Evolutionary conservation across 2,888 invertebrate genomes (phyloP), one percentile per base, ranked within the genome.

Genomic region (Lithosia quadra): DNA sequence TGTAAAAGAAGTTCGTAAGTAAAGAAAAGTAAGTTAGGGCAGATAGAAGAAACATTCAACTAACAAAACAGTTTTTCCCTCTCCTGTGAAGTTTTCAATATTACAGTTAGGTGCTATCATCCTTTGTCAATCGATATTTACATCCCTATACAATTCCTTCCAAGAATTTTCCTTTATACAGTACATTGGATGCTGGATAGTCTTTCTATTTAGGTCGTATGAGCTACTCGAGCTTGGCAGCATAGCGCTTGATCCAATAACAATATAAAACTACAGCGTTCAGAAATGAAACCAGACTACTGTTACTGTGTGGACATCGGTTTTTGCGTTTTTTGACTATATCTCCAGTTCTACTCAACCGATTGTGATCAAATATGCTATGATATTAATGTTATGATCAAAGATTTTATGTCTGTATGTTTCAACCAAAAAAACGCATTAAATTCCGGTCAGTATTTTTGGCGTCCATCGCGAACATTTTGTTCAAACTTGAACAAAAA

Each of bases 141-240:
- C 43, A 43, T 43, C 18, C 43, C 18, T 39, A 15, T 13, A 39
- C 15, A 15, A 39, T 43, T 43, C 43, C 43, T 43, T n/a, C 49
- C n/a, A 8, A 49, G n/a, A 7, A 49, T 49, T n/a, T n/a, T 49
- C 49, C n/a, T 8, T 49, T n/a, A 49, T 18, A 49, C 49, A 49
- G 49, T 49, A n/a, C 49, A 49, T 49, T 49, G n/a, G 15, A 49
- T n/a, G n/a, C 18, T 49, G n/a, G n/a, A 49, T 56, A 24, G 56
- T 59, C 34, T 59, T 59, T n/a, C n/a, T 18, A 34, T 59, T 59
- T 33, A 59, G 59, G 33, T 59, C 34, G 34, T n/a, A 34, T 36
- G 33, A 22, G n/a, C 22, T 34, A n/a, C 33, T 43, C 36, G 22
- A 36, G 22, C 39, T 56, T 24, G 24, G 15, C 56, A 49, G 49